Evolutionary conservation across 2,888 invertebrate species (phyloP).

Genomic region (Chrysina gloriosa): DNA sequence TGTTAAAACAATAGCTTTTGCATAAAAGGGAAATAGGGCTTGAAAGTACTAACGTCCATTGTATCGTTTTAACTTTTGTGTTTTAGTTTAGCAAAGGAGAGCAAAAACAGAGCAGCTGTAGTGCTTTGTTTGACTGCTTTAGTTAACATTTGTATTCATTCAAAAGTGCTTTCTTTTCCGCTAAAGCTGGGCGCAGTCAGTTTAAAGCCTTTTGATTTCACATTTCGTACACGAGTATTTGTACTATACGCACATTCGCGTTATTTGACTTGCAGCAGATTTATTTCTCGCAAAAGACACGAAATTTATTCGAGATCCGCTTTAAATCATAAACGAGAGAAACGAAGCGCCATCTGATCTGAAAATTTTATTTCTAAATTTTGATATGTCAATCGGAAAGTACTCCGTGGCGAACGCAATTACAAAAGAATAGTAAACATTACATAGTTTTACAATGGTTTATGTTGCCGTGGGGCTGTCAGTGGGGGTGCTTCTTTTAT

Average conservation of each 20-base stretch:
- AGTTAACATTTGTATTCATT: conserved; percentile 51
- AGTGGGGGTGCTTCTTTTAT: conserved; percentile 49
- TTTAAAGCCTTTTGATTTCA: conserved; percentile 19
- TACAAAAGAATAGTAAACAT: conserved; percentile 41
- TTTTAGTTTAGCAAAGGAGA: conserved; percentile 53
- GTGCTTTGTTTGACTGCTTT: conserved; percentile 47
- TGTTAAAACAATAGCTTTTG: conserved; percentile 55
- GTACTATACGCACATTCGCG: neutral
- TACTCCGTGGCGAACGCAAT: conserved; percentile 8
- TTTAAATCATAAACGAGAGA: too few species aligned
- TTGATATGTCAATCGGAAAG: neutral
- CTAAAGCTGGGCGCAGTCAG: conserved; percentile 19
- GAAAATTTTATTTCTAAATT: neutral
- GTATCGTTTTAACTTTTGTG: conserved; percentile 57
- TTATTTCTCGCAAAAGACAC: neutral
- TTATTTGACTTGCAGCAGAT: neutral
- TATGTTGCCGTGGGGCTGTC: conserved; percentile 58
- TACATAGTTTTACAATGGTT: conserved; percentile 44
- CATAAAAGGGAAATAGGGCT: conserved; percentile 46
- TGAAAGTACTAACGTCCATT: conserved; percentile 44
- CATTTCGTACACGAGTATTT: neutral
- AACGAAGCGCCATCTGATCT: too few species aligned
- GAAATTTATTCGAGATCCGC: conserved; percentile 18
- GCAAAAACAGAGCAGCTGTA: conserved; percentile 43
- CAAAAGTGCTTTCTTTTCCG: conserved; percentile 47